Evolutionary conservation across 2,113 vertebrate genomes (phyloP).

Genomic region (Chionodraco myersi): DNA sequence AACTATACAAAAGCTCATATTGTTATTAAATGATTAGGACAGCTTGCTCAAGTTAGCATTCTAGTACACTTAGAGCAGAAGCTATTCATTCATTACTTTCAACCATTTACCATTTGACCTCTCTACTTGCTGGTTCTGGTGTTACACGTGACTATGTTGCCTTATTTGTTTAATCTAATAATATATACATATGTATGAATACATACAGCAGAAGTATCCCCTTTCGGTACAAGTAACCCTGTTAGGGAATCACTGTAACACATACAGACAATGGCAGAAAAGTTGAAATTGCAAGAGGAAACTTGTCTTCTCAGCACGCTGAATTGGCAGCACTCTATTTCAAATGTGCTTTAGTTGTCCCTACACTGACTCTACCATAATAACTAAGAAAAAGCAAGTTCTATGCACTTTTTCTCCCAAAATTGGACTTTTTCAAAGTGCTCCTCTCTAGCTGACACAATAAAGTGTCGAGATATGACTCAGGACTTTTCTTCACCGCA

Average conservation of each 20-base stretch:
- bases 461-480: constrained; percentile 26
- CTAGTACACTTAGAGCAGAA: not conserved
- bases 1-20: not conserved
- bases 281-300: constrained; percentile 1
- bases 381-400: not conserved
- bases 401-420: constrained; percentile 3
- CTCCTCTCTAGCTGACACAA: constrained; percentile 42
- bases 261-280: not conserved
- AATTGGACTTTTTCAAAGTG: not conserved
- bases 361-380: not conserved
- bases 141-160: not conserved
- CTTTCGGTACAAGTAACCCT: not conserved
- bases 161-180: not conserved
- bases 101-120: not conserved
- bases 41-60: not conserved
- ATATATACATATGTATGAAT: not conserved
- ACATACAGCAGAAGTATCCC: not conserved
- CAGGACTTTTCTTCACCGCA: constrained; percentile 21
- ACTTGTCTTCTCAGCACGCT: not conserved
- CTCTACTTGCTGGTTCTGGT: not conserved
- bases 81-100: not conserved
- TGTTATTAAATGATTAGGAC: not conserved
- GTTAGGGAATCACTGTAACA: not conserved
- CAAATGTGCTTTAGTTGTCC: constrained; percentile 9
- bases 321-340: not conserved